Evolutionary conservation across 2,797 vertebrate species (phyloP).

Genomic region (Craterocephalus amniculus): DNA sequence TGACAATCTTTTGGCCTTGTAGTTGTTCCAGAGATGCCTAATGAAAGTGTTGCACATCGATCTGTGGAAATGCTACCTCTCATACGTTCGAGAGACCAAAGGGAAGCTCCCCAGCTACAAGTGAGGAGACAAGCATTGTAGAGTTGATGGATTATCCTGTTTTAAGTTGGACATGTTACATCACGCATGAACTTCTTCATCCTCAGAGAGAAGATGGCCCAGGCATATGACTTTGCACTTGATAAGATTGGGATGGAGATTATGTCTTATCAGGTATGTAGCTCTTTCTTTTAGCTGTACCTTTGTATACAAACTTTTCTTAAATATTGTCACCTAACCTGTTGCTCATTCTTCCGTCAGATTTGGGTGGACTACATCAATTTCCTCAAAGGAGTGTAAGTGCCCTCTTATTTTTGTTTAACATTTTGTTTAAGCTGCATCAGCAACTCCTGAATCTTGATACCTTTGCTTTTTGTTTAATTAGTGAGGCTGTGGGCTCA

Average conservation of each 20-base stretch:
- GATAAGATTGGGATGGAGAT: slow-evolving; percentile 99
- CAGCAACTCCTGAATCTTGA: neutral
- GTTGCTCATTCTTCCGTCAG: slow-evolving; percentile 69
- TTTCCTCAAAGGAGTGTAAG: slow-evolving; percentile 99
- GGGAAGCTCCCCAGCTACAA: slow-evolving; percentile 99
- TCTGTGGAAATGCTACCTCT: slow-evolving; percentile 99
- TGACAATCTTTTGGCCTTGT: slow-evolving; percentile 51
- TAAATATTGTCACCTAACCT: slow-evolving; percentile 10
- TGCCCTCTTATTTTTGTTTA: slow-evolving; percentile 42
- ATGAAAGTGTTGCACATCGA: slow-evolving; percentile 99
- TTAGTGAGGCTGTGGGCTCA: slow-evolving; percentile 96
- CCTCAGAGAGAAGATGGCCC: slow-evolving; percentile 98
- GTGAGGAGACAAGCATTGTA: slow-evolving; percentile 82
- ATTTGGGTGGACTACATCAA: slow-evolving; percentile 99
- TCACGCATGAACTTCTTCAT: neutral
- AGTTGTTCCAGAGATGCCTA: slow-evolving; percentile 99
- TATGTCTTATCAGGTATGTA: slow-evolving; percentile 97
- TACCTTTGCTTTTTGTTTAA: slow-evolving; percentile 1
- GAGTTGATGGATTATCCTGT: neutral
- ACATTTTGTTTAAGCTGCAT: neutral
- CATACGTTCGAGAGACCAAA: slow-evolving; percentile 99
- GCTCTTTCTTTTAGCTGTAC: neutral
- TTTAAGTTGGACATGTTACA: neutral
- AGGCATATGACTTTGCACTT: slow-evolving; percentile 98
- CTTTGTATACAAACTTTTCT: neutral